phyloP scores from a whole-genome alignment of 2,888 invertebrate genomes.

The Clunio marinus region DNA sequence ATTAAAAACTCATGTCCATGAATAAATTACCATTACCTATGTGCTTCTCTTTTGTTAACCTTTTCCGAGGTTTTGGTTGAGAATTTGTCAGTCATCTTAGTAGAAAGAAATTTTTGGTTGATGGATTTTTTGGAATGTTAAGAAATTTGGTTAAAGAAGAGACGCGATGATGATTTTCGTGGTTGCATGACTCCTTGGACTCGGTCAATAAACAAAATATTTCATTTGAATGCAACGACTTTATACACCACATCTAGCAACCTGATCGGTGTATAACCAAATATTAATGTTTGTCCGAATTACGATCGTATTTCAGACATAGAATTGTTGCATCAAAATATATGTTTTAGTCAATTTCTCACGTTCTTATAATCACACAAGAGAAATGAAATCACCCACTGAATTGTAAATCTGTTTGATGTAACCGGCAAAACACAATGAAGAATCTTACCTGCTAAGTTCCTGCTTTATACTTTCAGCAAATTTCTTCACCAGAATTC shows the following conservation, averaged over 20 bases:
- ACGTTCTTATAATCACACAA: not conserved
- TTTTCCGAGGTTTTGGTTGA: too few species aligned
- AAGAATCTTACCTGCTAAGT: not conserved
- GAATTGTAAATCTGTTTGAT: not conserved
- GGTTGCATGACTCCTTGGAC: not conserved
- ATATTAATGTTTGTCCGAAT: not conserved
- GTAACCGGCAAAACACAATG: not conserved
- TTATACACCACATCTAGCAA: not conserved
- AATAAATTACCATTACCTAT: constrained; percentile 6
- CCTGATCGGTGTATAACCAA: not conserved
- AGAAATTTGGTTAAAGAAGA: not conserved
- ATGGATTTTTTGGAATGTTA: not conserved
- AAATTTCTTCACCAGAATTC: not conserved
- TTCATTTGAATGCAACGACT: not conserved
- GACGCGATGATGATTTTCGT: not conserved
- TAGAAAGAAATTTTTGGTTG: not conserved
- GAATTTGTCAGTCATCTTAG: not conserved
- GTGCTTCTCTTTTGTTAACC: not conserved
- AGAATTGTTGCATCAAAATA: not conserved
- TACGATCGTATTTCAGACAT: not conserved
- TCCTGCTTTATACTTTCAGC: not conserved
- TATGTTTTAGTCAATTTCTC: constrained; percentile 9
- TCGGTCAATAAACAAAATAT: too few species aligned
- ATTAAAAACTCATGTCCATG: constrained; percentile 26
- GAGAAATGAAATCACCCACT: not conserved